These are phyloP conservation scores for Euura saliciscinereae DNA, from an alignment of 1,140 invertebrate species.

Conservation along the genomic window DNA sequence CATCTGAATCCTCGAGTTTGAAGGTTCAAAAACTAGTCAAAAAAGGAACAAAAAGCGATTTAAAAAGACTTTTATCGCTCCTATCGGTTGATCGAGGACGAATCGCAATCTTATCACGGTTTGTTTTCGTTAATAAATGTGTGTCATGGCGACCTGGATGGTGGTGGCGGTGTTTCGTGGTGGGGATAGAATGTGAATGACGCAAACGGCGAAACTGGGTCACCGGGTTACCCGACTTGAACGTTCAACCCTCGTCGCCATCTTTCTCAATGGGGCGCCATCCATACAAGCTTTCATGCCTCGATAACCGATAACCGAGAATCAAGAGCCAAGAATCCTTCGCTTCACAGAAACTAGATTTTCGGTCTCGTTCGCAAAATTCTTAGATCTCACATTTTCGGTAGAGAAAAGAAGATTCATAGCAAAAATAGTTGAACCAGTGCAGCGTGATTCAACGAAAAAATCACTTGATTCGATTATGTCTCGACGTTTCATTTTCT, in stretches of 20 bases:
- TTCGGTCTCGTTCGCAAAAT: not conserved
- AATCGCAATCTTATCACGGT: too few species aligned
- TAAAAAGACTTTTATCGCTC: too few species aligned
- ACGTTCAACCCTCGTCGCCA: constrained; percentile 37
- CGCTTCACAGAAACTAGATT: not conserved
- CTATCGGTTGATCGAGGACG: too few species aligned
- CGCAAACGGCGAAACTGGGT: constrained; percentile 58
- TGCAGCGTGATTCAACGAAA: too few species aligned
- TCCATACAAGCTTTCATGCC: constrained; percentile 47
- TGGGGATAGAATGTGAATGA: constrained; percentile 57
- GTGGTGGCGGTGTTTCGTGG: not conserved
- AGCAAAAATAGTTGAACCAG: too few species aligned
- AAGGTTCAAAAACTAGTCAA: too few species aligned
- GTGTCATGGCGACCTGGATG: too few species aligned
- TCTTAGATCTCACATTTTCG: not conserved
- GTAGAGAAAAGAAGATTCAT: not conserved
- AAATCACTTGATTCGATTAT: too few species aligned
- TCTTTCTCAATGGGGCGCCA: constrained; percentile 54
- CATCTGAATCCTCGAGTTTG: too few species aligned
- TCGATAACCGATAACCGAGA: constrained; percentile 5
- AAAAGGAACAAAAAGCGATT: too few species aligned
- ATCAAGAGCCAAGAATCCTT: not conserved
- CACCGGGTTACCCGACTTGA: constrained; percentile 53
- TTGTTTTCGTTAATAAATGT: too few species aligned
- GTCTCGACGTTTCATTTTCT: too few species aligned